A percentile compares a stretch with the other conserved stretches of the same genome.
phyloP scores from a whole-genome alignment of 2,888 invertebrate genomes.

The Eurytoma californica region DNA sequence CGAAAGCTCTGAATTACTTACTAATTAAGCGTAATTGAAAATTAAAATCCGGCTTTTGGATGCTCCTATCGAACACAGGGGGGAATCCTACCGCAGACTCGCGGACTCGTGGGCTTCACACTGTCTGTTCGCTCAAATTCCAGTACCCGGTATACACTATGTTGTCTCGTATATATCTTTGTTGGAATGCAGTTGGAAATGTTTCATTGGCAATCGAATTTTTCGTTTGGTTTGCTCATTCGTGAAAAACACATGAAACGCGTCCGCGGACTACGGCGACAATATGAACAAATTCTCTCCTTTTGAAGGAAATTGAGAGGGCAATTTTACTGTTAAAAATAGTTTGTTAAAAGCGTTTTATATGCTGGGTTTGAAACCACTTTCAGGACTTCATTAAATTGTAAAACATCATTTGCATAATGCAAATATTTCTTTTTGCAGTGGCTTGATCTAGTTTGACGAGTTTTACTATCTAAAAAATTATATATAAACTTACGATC shows the following conservation, averaged over 20 bases:
- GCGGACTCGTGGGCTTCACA: neutral
- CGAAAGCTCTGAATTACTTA: conserved; percentile 15
- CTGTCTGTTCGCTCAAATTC: neutral
- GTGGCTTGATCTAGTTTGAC: too few species aligned
- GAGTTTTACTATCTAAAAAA: too few species aligned
- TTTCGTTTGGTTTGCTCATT: neutral
- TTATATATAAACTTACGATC: too few species aligned
- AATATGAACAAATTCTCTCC: conserved; percentile 3
- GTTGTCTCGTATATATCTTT: too few species aligned
- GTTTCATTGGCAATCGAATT: conserved; percentile 24
- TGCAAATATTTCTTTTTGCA: too few species aligned
- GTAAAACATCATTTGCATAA: too few species aligned
- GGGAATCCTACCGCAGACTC: neutral
- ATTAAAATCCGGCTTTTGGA: conserved; percentile 29
- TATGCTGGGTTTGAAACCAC: too few species aligned
- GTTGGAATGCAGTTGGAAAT: neutral
- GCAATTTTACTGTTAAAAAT: too few species aligned
- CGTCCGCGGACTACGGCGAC: neutral
- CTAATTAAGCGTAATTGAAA: conserved; percentile 40
- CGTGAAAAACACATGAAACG: neutral
- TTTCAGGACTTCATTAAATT: too few species aligned
- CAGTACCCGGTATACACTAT: neutral
- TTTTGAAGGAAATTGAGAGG: too few species aligned
- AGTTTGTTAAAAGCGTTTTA: too few species aligned
- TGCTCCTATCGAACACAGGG: neutral